Evolutionary conservation across 2,113 vertebrate species (phyloP), one percentile per base, ranked within the genome.

Genomic region (Dunckerocampus dactyliophorus): DNA sequence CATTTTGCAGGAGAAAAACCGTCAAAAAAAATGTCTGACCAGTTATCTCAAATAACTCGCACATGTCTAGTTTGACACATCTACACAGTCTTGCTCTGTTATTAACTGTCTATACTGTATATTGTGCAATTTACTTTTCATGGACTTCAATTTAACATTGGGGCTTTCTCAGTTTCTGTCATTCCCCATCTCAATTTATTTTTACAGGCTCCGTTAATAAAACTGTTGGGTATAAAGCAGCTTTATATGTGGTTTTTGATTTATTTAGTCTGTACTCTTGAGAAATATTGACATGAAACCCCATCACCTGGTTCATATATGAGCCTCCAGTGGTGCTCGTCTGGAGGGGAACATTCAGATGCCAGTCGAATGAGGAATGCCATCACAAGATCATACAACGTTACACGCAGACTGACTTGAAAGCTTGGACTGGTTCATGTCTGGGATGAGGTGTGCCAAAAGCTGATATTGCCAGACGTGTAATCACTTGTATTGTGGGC

Each of bases 181-280:
- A n/a, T 58, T 58, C 45, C 62, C 28, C 22, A 43, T 52, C 16
- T 59, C 54, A 64, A 72, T 77, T 78, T 71, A 62, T 70, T 77
- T 76, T 75, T 49, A 46, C 59, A 76, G 69, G 80, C 69, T 47
- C 53, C 9, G 42, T 72, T 68, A 72, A 76, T 74, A 52, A 80
- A 63, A 21, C 21, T 22, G 49, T 69, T 71, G 67, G 54, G 60
- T 73, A 51, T 50, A 52, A 70, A 21, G 64, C 56, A 17, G 42
- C 9, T 56, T 39, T 24, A 39, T 55, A 54, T 37, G 16, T 37
- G n/a, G 28, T 63, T 24, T 9, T 46, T 79, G 66, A 12, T 82
- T 86, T 91, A 88, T 91, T 88, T 86, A 82, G 82, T 87, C 85
- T 88, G 56, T 71, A 71, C 53, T 48, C 76, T 11, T 76, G 67